phyloP scores from a whole-genome alignment of 2,888 invertebrate genomes.

The Acanthosepion pharaonis region DNA sequence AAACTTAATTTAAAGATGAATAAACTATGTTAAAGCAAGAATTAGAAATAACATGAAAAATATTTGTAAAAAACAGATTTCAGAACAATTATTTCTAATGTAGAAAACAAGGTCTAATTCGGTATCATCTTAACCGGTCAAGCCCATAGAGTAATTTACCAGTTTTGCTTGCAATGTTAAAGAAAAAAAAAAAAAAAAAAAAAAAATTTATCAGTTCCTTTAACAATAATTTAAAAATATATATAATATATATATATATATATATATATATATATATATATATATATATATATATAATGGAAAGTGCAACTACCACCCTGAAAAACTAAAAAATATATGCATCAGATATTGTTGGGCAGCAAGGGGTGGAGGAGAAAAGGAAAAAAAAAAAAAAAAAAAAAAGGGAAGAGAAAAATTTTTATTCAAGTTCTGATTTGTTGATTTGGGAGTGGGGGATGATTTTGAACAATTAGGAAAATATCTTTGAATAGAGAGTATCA shows the following conservation, averaged over 20 bases:
- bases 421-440: no score
- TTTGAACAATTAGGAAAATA: conserved; percentile 6
- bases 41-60: no score
- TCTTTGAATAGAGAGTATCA: not conserved
- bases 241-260: not conserved
- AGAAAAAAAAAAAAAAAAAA: no score
- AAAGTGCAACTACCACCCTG: not conserved
- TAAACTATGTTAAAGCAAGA: no score
- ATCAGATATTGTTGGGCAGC: conserved; percentile 5
- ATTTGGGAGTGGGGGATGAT: not conserved
- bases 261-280: not conserved
- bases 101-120: not conserved
- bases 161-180: no score
- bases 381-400: no score
- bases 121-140: not conserved
- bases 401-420: no score
- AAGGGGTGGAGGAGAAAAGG: no score
- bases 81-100: not conserved
- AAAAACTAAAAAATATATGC: not conserved
- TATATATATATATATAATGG: not conserved
- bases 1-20: no score
- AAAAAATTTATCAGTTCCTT: not conserved
- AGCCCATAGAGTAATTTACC: not conserved
- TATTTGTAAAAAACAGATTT: no score
- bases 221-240: not conserved